Conservation (phyloP, 1,140 invertebrate species). For the Euschistus heros region DNA sequence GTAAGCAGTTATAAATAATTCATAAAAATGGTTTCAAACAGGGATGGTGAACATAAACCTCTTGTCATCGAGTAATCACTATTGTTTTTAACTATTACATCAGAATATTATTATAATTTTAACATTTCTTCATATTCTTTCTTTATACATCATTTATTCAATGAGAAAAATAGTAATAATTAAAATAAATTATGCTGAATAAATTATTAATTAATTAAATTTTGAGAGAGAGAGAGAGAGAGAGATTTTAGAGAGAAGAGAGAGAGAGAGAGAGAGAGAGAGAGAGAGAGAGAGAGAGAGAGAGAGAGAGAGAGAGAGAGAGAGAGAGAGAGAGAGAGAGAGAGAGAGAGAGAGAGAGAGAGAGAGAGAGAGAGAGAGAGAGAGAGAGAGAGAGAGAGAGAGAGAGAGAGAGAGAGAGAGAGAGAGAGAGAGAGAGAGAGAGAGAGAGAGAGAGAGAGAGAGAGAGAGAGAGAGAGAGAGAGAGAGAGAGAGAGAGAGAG, state of each 20-base stretch:
- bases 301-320: constrained; percentile 7
- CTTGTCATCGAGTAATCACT: too few relatives aligned
- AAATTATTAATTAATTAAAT: too few relatives aligned
- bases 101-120: too few relatives aligned
- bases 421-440: not conserved
- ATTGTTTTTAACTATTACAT: too few relatives aligned
- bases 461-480: not conserved
- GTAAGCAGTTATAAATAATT: too few relatives aligned
- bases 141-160: too few relatives aligned
- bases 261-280: not conserved
- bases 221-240: not conserved
- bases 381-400: not conserved
- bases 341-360: not conserved
- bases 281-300: not conserved
- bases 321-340: constrained; percentile 5
- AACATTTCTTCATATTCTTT: too few relatives aligned
- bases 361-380: not conserved
- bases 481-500: not conserved
- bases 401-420: not conserved
- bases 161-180: too few relatives aligned
- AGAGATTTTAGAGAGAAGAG: not conserved
- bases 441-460: constrained; percentile 12
- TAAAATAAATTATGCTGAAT: too few relatives aligned
- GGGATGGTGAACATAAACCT: too few relatives aligned
- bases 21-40: too few relatives aligned